phyloP scores from a whole-genome alignment of 2,888 invertebrate species.

The Oxyscelio sp. region DNA sequence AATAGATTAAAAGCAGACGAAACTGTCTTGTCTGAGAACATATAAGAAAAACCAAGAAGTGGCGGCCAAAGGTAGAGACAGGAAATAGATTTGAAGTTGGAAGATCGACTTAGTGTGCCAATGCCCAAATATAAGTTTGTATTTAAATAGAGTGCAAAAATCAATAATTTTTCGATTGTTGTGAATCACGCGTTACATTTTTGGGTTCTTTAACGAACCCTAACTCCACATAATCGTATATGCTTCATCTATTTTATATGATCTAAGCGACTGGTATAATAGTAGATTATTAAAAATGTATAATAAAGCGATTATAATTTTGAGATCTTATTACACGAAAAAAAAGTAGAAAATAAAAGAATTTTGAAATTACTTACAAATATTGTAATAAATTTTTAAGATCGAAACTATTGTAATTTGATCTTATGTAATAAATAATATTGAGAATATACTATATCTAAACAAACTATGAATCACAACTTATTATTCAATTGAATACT shows the following conservation, averaged over 20 bases:
- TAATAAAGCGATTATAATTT: constrained; percentile 65
- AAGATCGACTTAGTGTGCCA: constrained; percentile 66
- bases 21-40: too few species aligned
- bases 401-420: too few species aligned
- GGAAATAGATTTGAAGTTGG: constrained; percentile 43
- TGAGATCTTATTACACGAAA: too few species aligned
- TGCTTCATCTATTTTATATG: constrained; percentile 70
- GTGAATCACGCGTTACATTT: constrained; percentile 5
- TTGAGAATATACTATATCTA: too few species aligned
- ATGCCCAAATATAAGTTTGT: constrained; percentile 62
- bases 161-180: constrained; percentile 39
- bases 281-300: constrained; percentile 65
- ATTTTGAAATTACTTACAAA: too few species aligned
- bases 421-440: too few species aligned
- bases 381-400: too few species aligned
- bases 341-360: too few species aligned
- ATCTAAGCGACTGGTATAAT: constrained; percentile 62
- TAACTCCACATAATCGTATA: constrained; percentile 30
- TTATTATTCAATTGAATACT: too few species aligned
- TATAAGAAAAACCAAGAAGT: too few species aligned
- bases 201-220: not conserved
- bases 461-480: too few species aligned
- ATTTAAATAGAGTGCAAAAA: constrained; percentile 53
- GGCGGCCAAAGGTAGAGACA: constrained; percentile 58
- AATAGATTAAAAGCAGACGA: too few species aligned